Conservation (phyloP, 2,888 invertebrate species). For the Osmoderma eremita region DNA sequence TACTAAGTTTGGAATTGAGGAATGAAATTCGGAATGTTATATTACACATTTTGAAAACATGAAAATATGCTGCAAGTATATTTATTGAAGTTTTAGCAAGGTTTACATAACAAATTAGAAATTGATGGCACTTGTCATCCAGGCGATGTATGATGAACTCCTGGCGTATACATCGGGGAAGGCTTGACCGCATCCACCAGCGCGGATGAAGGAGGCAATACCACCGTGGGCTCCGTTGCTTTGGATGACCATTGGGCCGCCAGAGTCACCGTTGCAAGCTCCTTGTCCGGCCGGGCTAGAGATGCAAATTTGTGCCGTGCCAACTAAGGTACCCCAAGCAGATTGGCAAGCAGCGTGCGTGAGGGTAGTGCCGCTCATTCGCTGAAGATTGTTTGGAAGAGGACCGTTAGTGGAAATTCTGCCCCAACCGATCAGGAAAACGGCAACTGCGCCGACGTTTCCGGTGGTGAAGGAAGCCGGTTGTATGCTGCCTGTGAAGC, state of each 20-base stretch:
- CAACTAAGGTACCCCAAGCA: conserved; percentile 61
- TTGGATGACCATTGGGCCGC: conserved; percentile 65
- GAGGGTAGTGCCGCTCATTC: conserved; percentile 65
- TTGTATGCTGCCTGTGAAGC: conserved; percentile 42
- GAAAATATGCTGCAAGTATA: too few species aligned
- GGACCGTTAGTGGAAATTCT: conserved; percentile 65
- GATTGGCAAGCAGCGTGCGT: conserved; percentile 65
- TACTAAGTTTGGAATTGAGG: too few species aligned
- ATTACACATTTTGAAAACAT: too few species aligned
- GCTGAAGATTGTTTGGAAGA: conserved; percentile 68
- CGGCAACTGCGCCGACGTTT: conserved; percentile 38
- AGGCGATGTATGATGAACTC: conserved; percentile 63
- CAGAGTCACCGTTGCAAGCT: conserved; percentile 68
- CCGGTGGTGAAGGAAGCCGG: conserved; percentile 37
- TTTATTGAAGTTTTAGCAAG: too few species aligned
- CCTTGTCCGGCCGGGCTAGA: conserved; percentile 70
- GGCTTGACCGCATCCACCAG: conserved; percentile 66
- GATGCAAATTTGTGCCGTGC: conserved; percentile 68
- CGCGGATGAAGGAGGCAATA: conserved; percentile 66
- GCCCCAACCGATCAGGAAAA: conserved; percentile 47
- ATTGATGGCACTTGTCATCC: conserved; percentile 58
- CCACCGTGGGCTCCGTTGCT: conserved; percentile 61
- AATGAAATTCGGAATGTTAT: too few species aligned
- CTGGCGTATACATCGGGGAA: conserved; percentile 68
- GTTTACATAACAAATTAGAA: not conserved